Base-by-base conservation (phyloP, 1,140 invertebrate genomes). In the Philotrypesis tridentata region DNA sequence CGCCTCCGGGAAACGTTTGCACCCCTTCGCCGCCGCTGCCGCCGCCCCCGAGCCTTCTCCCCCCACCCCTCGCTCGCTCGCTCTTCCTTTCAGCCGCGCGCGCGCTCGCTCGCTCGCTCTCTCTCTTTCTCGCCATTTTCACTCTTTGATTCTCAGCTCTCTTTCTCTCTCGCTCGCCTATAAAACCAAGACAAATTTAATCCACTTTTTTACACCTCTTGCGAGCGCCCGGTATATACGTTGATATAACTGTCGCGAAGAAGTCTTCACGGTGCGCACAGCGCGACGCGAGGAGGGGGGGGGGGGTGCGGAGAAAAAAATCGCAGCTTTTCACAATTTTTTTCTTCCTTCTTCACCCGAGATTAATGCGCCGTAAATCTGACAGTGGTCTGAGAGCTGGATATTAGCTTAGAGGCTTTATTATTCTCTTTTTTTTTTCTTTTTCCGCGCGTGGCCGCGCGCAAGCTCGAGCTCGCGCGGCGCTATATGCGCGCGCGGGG, bases 1-100 rank as follows among this genome's bases (percentile, higher is more conserved):
- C 85, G 85, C 17, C 80, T 83, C 85, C 11, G 33, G 68, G 68
- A 71, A 71, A 71, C 68, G 43, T 71, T 71, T 40, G 33, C 68
- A 71, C 68, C 68, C 68, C 68, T 71, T 37, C 68, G 68, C 33
- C 25, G 43, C 71, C 25, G 25, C 63, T n/a, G n/a, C n/a, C n/a
- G n/a, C n/a, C n/a, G n/a, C n/a, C 61, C 60, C 61, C 61, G 61
- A 63, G 63, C 5, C 9, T 3, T 27, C 11, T 4, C 27, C 43
- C 31, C 67, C 67, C 29, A 29, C 67, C 65, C 8, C 65, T 29
- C 29, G 33, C 65, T 31, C 29, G 31, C 65, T 31, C 14, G 12
- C 65, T 68, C 25, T 70, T 25, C 14, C 17, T 68, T 29, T 68
- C 27, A 33, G 11, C 27, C 25, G 11, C 29, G 12, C 29, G 33